These are phyloP conservation scores for Halyomorpha halys DNA, from an alignment of 1,140 invertebrate species.

Conservation along the genomic window DNA sequence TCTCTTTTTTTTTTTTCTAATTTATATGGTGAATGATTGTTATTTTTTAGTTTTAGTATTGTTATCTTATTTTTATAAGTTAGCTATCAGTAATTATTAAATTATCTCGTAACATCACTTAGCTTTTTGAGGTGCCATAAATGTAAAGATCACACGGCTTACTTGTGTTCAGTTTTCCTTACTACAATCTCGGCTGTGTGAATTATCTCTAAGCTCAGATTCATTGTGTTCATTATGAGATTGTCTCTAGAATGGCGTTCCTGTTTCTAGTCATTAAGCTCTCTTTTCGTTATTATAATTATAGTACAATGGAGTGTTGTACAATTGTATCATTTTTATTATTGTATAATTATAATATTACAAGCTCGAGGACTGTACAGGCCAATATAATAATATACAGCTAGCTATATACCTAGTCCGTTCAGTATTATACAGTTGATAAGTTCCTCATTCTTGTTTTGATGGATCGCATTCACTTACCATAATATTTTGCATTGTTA, in stretches of 20 bases:
- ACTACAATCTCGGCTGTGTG: neutral
- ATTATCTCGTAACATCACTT: neutral
- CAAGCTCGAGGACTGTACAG: neutral
- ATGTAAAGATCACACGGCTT: neutral
- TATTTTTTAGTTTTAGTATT: neutral
- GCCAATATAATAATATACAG: neutral
- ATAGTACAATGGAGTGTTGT: too few relatives aligned
- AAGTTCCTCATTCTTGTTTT: too few relatives aligned
- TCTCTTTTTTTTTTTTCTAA: neutral
- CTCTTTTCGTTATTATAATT: neutral
- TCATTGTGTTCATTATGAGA: constrained; percentile 12
- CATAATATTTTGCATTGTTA: neutral
- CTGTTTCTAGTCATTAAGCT: constrained; percentile 11
- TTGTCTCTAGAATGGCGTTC: constrained; percentile 1
- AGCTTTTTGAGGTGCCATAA: constrained; percentile 1
- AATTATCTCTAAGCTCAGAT: neutral
- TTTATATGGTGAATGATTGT: neutral
- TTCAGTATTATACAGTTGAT: constrained; percentile 6
- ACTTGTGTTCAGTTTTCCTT: neutral
- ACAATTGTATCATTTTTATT: too few relatives aligned
- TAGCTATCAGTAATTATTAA: neutral
- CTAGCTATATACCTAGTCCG: constrained; percentile 6
- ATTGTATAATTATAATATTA: too few relatives aligned
- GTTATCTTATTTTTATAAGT: neutral
- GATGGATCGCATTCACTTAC: neutral